Base-by-base conservation (phyloP, 2,888 invertebrate genomes). In the Eupithecia insigniata region DNA sequence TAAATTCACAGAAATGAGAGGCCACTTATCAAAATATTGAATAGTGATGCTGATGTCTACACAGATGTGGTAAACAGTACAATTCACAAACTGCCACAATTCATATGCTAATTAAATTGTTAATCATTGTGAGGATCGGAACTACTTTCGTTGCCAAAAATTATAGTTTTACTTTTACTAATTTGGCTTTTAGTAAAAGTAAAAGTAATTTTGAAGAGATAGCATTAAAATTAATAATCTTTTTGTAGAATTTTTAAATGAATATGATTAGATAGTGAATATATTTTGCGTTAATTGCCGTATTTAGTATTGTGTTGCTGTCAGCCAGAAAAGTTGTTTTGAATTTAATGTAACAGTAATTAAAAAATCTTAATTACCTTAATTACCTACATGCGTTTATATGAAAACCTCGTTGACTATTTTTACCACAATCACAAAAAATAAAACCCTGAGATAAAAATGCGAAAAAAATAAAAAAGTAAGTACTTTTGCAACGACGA, bases 141-240 rank as follows among this genome's bases (percentile, higher is more conserved):
- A 66, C 61, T 46, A 74, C 79, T 79, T 79, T 79, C 78, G 67
- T 71, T 39, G 66, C 69, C 72, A 73, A 75, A 74, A 73, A 73
- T 64, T 43, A 51, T 61, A 71, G 71, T 78, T 74, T n/a, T 64
- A 36, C 36, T 64, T 64, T 32, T 62, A 62, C 61, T 62, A 32
- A 62, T 32, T n/a, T 32, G 32, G 61, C 7, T 28, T 76, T 76
- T 76, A 76, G 73, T 74, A 78, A 71, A 79, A 78, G 75, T 77
- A 77, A 76, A 73, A 76, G 78, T 67, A 32, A 39, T 34, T 51
- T 73, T 67, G 16, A 32, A 5, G 12, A 36, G 22, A 14, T 18
- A 34, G 61, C 61, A 62, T 32, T 34, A n/a, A 62, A 55, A 14
- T 55, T 55, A 26, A 26, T 55, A 55, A 10, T 26, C 8, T 26